phyloP scores from a whole-genome alignment of 1,140 invertebrate genomes.

The Anoplolepis gracilipes region DNA sequence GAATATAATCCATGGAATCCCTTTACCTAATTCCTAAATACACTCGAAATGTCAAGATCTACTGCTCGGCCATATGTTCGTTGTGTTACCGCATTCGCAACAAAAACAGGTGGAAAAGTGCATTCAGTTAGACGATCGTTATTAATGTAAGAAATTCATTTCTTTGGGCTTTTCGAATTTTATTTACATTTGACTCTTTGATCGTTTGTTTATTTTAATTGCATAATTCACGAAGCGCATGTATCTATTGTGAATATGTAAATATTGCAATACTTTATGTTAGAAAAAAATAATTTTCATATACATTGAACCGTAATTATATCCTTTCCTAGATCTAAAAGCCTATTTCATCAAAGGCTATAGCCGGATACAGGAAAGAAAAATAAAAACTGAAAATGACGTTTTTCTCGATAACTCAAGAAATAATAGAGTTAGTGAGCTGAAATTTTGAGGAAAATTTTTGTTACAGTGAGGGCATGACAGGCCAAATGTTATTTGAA shows the following conservation, averaged over 20 bases:
- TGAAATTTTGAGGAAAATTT: too few species aligned
- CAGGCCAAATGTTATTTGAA: too few species aligned
- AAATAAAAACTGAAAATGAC: too few species aligned
- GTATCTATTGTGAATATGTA: too few species aligned
- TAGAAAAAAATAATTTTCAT: not conserved
- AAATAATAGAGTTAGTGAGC: too few species aligned
- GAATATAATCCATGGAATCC: conserved; percentile 61
- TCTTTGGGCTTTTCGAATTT: not conserved
- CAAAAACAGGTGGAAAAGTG: conserved; percentile 24
- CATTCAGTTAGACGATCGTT: not conserved
- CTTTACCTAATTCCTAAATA: conserved; percentile 63
- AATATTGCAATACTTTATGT: not conserved
- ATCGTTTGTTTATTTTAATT: not conserved
- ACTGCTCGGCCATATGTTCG: conserved; percentile 14
- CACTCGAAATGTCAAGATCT: conserved; percentile 52
- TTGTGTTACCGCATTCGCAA: conserved; percentile 45
- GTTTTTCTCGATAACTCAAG: too few species aligned
- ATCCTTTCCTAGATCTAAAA: not conserved
- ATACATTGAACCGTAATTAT: not conserved
- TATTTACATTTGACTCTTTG: not conserved
- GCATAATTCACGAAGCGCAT: not conserved
- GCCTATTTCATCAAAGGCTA: not conserved
- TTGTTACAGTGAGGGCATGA: too few species aligned
- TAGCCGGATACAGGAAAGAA: too few species aligned
- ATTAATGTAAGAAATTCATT: not conserved